Evolutionary conservation across 2,888 invertebrate genomes (phyloP).

Genomic region (Odontomyia ornata): DNA sequence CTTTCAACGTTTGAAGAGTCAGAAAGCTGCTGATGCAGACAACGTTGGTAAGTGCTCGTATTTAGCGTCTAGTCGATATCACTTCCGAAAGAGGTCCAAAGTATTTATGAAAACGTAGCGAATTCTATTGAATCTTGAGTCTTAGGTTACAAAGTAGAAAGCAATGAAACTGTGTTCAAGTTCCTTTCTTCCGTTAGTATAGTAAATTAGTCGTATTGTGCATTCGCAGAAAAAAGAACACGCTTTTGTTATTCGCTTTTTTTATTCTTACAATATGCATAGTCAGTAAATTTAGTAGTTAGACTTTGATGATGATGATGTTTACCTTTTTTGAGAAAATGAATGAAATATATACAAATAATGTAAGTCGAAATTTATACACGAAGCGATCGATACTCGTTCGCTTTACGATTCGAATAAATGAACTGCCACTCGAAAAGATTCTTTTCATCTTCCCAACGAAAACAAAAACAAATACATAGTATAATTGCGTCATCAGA

Average conservation of each 20-base stretch:
- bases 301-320: too few relatives aligned
- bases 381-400: too few relatives aligned
- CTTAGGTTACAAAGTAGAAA: not conserved
- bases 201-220: too few relatives aligned
- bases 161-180: not conserved
- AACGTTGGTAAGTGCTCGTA: slow-evolving; percentile 54
- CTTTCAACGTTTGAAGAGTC: slow-evolving; percentile 93
- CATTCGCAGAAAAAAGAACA: too few relatives aligned
- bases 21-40: slow-evolving; percentile 70
- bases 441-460: not conserved
- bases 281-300: too few relatives aligned
- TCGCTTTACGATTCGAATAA: not conserved
- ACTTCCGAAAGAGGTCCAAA: slow-evolving; percentile 32
- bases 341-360: too few relatives aligned
- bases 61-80: slow-evolving; percentile 32
- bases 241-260: too few relatives aligned
- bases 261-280: too few relatives aligned
- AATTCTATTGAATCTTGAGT: not conserved
- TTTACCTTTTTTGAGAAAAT: too few relatives aligned
- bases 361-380: too few relatives aligned
- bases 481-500: too few relatives aligned
- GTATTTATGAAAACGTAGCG: slow-evolving; percentile 13
- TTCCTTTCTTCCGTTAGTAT: not conserved
- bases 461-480: too few relatives aligned
- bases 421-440: not conserved